phyloP scores from a whole-genome alignment of 2,888 invertebrate species.

The Thymelicus sylvestris region DNA sequence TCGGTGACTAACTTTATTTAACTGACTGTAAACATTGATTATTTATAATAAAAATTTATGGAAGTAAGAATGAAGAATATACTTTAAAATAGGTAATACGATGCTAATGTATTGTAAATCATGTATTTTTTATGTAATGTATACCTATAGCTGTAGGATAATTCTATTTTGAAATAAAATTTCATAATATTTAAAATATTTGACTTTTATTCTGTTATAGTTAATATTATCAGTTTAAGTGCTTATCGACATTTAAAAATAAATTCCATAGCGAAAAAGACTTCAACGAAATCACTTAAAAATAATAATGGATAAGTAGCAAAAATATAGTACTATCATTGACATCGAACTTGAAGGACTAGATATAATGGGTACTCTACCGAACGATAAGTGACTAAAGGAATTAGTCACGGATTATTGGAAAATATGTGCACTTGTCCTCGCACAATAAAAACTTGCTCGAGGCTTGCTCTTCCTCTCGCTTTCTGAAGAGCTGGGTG shows the following conservation, averaged over 20 bases:
- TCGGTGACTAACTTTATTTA: constrained; percentile 4
- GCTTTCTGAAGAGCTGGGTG: constrained; percentile 71
- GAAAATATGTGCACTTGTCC: constrained; percentile 68
- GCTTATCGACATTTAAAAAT: too few species aligned
- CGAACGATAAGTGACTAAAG: constrained; percentile 49
- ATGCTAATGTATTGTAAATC: not conserved
- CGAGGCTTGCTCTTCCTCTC: constrained; percentile 76
- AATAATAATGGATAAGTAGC: too few species aligned
- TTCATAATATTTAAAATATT: constrained; percentile 36
- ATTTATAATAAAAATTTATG: not conserved
- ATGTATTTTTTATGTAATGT: not conserved
- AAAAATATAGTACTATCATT: too few species aligned
- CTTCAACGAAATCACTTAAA: too few species aligned
- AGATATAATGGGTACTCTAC: too few species aligned
- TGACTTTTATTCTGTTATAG: constrained; percentile 5
- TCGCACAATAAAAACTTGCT: constrained; percentile 77
- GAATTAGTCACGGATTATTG: constrained; percentile 59
- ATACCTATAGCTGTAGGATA: not conserved
- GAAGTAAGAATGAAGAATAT: not conserved
- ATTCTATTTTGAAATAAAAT: constrained; percentile 39
- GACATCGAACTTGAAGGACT: constrained; percentile 25
- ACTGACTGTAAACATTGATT: not conserved
- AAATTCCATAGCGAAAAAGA: too few species aligned
- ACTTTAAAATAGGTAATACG: not conserved
- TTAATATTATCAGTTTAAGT: too few species aligned